phyloP scores from a whole-genome alignment of 2,113 vertebrate species.

The Ardeotis arabs region DNA sequence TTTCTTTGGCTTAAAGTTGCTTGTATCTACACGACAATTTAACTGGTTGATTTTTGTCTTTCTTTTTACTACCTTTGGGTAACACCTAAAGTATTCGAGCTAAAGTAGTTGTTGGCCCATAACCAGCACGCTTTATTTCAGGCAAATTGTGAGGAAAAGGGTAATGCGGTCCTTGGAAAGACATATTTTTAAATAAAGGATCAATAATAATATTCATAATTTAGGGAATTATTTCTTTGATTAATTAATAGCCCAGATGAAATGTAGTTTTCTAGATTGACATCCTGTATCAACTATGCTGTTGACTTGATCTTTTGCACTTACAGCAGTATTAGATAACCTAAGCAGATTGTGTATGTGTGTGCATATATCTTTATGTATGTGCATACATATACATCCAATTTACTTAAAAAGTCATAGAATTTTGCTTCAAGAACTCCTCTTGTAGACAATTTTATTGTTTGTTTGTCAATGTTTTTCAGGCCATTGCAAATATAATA shows the following conservation, averaged over 20 bases:
- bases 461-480: neutral
- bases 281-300: neutral
- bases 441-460: neutral
- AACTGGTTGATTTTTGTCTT: neutral
- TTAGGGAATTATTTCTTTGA: neutral
- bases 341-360: neutral
- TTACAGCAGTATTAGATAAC: neutral
- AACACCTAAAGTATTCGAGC: neutral
- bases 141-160: neutral
- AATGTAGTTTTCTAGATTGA: neutral
- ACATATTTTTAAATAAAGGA: neutral
- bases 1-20: neutral
- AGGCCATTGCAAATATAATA: neutral
- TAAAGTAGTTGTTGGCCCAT: neutral
- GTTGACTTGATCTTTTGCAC: neutral
- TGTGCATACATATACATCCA: neutral
- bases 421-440: neutral
- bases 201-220: neutral
- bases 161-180: accelerated
- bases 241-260: neutral
- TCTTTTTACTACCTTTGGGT: neutral
- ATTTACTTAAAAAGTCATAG: neutral
- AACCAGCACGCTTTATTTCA: neutral
- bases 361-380: neutral
- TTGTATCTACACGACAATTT: neutral